Conservation (phyloP, 2,888 invertebrate species). For the Neelides folsomi region DNA sequence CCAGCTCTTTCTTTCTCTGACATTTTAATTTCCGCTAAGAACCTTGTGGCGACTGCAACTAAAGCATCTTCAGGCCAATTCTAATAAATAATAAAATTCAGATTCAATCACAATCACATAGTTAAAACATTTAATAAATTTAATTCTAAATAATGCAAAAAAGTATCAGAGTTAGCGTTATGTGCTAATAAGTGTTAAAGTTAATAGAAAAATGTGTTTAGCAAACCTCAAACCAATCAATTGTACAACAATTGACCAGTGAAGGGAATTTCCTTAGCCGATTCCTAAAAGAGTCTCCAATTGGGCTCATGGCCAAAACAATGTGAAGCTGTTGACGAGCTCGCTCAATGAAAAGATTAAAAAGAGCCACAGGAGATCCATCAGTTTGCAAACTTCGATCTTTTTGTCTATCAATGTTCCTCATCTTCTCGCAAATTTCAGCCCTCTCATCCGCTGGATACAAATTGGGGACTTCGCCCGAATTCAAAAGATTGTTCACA, state of each 20-base stretch:
- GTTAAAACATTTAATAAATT: neutral
- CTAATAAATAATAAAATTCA: slow-evolving; percentile 4
- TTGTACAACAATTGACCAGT: slow-evolving; percentile 86
- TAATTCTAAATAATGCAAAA: neutral
- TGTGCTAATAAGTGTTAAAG: neutral
- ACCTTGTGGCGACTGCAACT: slow-evolving; percentile 59
- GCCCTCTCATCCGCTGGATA: slow-evolving; percentile 72
- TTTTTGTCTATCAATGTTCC: slow-evolving; percentile 67
- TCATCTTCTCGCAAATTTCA: slow-evolving; percentile 86
- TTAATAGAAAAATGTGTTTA: neutral
- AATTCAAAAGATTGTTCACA: slow-evolving; percentile 78
- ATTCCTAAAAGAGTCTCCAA: slow-evolving; percentile 68
- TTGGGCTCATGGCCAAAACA: slow-evolving; percentile 77
- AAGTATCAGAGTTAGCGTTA: neutral
- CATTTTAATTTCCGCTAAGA: slow-evolving; percentile 55
- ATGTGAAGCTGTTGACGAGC: slow-evolving; percentile 82
- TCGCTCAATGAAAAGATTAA: slow-evolving; percentile 77
- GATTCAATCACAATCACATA: no score
- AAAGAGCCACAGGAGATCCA: slow-evolving; percentile 76
- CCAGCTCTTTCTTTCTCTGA: slow-evolving; percentile 57
- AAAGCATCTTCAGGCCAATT: slow-evolving; percentile 85
- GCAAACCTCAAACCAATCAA: slow-evolving; percentile 82
- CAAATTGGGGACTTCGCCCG: slow-evolving; percentile 86
- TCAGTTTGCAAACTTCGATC: slow-evolving; percentile 74
- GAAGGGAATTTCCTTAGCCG: slow-evolving; percentile 81